Percentiles rank a stretch among this genome's conserved stretches.
Conservation (phyloP, 2,113 vertebrate genomes). For the Neodon shergylaensis region DNA sequence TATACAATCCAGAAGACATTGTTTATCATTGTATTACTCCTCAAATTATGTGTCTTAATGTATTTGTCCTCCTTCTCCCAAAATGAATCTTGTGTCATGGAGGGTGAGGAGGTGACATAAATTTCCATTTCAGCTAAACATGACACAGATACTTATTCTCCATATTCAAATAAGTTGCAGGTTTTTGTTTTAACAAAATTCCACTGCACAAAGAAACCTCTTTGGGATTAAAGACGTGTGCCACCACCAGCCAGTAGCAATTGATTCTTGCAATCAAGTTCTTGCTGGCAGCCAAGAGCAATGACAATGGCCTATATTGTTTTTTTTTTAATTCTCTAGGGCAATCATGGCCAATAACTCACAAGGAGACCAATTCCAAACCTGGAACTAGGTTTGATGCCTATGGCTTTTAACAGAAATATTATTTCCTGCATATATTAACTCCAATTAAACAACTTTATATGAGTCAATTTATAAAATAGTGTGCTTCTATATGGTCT, state of each 20-base stretch:
- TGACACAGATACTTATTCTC: too few relatives aligned
- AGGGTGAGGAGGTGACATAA: too few relatives aligned
- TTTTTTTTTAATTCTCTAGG: not conserved
- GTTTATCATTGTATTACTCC: too few relatives aligned
- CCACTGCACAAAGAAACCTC: not conserved
- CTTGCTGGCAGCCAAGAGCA: not conserved
- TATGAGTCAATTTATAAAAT: not conserved
- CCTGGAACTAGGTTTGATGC: not conserved
- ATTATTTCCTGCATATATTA: not conserved
- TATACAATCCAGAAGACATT: too few relatives aligned
- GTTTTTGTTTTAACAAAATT: not conserved
- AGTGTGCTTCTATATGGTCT: not conserved
- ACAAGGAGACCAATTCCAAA: not conserved
- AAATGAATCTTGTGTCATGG: too few relatives aligned
- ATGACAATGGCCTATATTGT: not conserved
- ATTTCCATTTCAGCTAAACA: too few relatives aligned
- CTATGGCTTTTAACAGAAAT: not conserved
- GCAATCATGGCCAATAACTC: not conserved
- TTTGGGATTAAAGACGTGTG: not conserved
- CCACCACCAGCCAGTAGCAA: not conserved
- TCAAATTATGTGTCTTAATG: too few relatives aligned
- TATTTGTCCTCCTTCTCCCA: too few relatives aligned
- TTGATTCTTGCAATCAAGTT: not conserved
- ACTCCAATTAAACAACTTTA: not conserved
- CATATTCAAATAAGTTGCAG: too few relatives aligned